These are phyloP conservation scores for Orius insidiosus DNA, from an alignment of 1,140 invertebrate genomes.

Conservation along the genomic window DNA sequence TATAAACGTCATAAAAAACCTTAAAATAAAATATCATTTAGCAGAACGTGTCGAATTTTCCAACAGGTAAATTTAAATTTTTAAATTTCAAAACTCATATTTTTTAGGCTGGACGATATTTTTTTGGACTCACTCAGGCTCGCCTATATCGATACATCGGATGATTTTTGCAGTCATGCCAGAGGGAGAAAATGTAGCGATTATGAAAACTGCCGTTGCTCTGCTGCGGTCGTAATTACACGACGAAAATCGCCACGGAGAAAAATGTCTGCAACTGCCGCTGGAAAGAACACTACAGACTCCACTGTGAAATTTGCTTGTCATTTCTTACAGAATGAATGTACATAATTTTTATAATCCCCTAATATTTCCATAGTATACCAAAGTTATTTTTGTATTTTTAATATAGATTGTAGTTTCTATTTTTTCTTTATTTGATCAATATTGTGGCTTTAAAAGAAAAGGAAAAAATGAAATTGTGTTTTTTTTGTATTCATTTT, in stretches of 20 bases:
- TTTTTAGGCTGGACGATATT: no score
- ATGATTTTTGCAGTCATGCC: neutral
- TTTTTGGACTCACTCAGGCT: neutral
- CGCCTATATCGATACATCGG: neutral
- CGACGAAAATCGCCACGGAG: neutral
- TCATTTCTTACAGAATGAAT: no score
- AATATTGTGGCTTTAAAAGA: no score
- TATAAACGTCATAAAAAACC: conserved; percentile 69
- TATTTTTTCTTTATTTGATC: no score
- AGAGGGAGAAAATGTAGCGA: neutral
- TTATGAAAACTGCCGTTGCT: neutral
- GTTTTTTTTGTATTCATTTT: no score
- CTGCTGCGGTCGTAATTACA: neutral
- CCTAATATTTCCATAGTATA: no score
- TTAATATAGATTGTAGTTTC: no score
- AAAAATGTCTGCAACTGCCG: neutral
- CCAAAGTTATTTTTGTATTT: no score
- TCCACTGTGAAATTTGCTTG: conserved; percentile 13
- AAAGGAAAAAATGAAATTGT: no score
- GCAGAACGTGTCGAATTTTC: conserved; percentile 48
- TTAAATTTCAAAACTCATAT: no score
- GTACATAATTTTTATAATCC: no score
- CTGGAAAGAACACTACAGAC: neutral
- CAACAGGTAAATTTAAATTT: no score
- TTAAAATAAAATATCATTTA: conserved; percentile 83